Evolutionary conservation across 2,113 vertebrate genomes (phyloP).

Genomic region (Psittacula cyanocephala): DNA sequence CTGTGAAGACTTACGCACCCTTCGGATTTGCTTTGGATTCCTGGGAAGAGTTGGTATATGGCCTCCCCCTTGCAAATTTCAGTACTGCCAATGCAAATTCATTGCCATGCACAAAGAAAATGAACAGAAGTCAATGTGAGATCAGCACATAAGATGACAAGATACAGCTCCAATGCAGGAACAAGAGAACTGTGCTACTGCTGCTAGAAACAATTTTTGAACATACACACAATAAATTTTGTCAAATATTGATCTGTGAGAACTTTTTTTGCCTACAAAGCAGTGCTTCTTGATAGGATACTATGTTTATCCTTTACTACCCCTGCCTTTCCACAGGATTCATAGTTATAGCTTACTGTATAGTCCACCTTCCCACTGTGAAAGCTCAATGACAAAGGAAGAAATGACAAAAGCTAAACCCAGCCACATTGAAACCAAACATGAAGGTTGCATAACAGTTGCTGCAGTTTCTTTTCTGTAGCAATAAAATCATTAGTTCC

Average conservation of each 20-base stretch:
- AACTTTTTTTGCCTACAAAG: not conserved
- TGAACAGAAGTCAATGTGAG: rapidly evolving
- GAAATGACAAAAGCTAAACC: not conserved
- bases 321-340: not conserved
- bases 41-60: not conserved
- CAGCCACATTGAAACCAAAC: not conserved
- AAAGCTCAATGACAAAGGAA: not conserved
- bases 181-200: not conserved
- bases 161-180: not conserved
- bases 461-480: not conserved
- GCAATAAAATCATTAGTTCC: not conserved
- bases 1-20: not conserved
- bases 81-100: rapidly evolving
- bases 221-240: not conserved
- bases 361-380: too few relatives aligned
- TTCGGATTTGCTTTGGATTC: not conserved
- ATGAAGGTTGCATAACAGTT: too few relatives aligned
- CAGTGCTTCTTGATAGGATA: not conserved
- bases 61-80: not conserved
- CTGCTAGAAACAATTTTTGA: not conserved
- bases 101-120: rapidly evolving
- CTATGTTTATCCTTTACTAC: not conserved
- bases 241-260: not conserved
- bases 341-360: not conserved
- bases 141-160: not conserved